These are phyloP conservation scores for Patella depressa DNA, from an alignment of 2,888 invertebrate genomes.

Conservation along the genomic window DNA sequence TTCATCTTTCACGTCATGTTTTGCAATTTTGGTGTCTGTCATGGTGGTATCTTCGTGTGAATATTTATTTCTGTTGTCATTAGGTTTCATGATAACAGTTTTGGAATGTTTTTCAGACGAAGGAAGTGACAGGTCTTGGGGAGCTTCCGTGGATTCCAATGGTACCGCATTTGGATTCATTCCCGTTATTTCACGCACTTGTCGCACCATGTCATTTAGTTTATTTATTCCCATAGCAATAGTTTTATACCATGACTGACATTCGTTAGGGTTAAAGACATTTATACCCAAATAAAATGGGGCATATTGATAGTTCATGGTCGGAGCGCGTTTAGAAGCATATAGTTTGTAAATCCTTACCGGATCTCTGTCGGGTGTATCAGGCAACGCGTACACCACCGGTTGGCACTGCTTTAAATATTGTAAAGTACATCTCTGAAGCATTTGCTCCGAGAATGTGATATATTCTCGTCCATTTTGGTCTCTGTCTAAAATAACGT, in stretches of 20 bases:
- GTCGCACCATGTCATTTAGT: slow-evolving; percentile 60
- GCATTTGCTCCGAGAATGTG: slow-evolving; percentile 45
- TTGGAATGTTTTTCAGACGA: neutral
- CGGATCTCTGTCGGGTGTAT: slow-evolving; percentile 53
- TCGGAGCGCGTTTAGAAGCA: slow-evolving; percentile 50
- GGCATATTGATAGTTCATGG: slow-evolving; percentile 53
- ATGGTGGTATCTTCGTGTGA: no score
- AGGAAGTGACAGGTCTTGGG: slow-evolving; percentile 1
- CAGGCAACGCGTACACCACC: slow-evolving; percentile 44
- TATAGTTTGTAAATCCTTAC: slow-evolving; percentile 60
- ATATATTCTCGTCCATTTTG: slow-evolving; percentile 52
- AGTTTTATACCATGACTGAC: slow-evolving; percentile 58
- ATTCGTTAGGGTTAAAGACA: slow-evolving; percentile 45
- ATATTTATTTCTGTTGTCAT: no score
- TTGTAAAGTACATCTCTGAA: slow-evolving; percentile 31
- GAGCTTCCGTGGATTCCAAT: neutral
- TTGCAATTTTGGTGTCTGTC: no score
- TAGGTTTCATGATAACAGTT: no score
- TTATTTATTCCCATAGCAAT: slow-evolving; percentile 63
- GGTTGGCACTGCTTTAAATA: slow-evolving; percentile 35
- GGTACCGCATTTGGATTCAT: slow-evolving; percentile 25
- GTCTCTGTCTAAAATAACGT: slow-evolving; percentile 51
- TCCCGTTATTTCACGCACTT: slow-evolving; percentile 60
- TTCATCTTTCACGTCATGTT: no score
- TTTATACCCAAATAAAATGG: slow-evolving; percentile 61